Base-by-base conservation (phyloP, 1,140 invertebrate species). In the Drosophila melanica region DNA sequence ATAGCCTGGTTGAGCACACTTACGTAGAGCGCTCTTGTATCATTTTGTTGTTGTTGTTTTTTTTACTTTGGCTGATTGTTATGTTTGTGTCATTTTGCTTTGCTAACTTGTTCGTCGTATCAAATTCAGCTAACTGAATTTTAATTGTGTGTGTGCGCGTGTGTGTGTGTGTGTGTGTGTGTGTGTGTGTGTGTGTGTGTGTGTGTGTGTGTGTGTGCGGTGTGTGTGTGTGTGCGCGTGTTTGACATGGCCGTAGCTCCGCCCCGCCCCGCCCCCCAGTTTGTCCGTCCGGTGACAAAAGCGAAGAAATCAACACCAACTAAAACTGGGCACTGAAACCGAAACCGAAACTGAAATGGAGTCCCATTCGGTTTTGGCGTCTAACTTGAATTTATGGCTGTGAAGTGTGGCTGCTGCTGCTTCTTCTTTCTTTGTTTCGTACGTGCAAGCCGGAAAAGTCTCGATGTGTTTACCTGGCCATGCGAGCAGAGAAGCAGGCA, bases 371-470 rank as follows among this genome's bases (percentile, higher is more conserved):
- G 41, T 45, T 45, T 53, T 53, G 59, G 50, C 60, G 66, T 85
- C 69, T 85, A 81, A 81, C 77, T 85, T 63, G n/a, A 71, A 77
- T 85, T 85, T 81, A 77, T 72, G 62, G 23, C 65, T 77, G 45
- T 57, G 42, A 60, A 70, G 62, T 62, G 37, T 68, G 64, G 54
- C 45, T 30, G 5, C 4, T 3, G 12, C 11, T 14, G 14, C n/a
- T 50, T 7, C 3, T 8, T 50, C 8, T 27, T 14, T 12, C 5
- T 30, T 50, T 47, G 18, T 80, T 62, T 64, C 74, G 51, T 53
- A 35, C 57, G 63, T 39, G 54, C n/a, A 57, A 44, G 37, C 70
- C 71, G 79, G 79, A 82, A 82, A 78, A 82, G 35, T 70, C 16
- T 37, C 48, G 35, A 39, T 75, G 62, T 67, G 62, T 67, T 68